Base-by-base conservation (phyloP, 2,888 invertebrate genomes). In the Bhutanitis thaidina region DNA sequence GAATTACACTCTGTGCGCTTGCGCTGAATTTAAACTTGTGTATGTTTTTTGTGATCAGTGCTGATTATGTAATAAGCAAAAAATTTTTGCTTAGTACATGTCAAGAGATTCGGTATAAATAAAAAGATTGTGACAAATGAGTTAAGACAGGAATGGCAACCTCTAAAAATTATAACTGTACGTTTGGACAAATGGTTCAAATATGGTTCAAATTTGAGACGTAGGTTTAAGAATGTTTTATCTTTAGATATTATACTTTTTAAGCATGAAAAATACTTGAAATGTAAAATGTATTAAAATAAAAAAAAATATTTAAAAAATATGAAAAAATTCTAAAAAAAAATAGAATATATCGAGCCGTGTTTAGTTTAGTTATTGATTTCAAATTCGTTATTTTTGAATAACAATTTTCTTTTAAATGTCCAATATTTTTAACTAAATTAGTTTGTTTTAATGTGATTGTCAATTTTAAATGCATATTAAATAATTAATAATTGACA, bases 401-500 rank as follows among this genome's bases (percentile, higher is more conserved):
- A 43, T 43, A 43, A 34, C 43, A 20, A 12, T 14, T 12, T 32
- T n/a, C 34, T 43, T 34, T 5, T 30, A n/a, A 12, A n/a, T 13
- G 12, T 30, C 13, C 13, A 30, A 14, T 14, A 20, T 20, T 20
- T 20, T 40, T 30, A 15, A n/a, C 34, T 8, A 12, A 12, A 4
- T 34, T 1, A 16, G 10, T 32, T 4, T 7, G 8, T 16, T 32
- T 13, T 15, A 9, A 34, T 34, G 13, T 43, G 30, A 43, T 43
- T 15, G 12, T 1, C 2, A 20, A 34, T 34, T 16, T 20, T n/a
- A 7, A 34, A 20, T 20, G 10, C 7, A 34, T 12, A 43, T 8
- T 43, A 34, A 43, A 43, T 43, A 20, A 43, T 20, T 43, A 20
- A 34, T 30, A 15, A 34, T 43, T 16, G 43, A 37, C n/a, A 5